phyloP scores from a whole-genome alignment of 2,888 invertebrate genomes.

The Papilio gigon region DNA sequence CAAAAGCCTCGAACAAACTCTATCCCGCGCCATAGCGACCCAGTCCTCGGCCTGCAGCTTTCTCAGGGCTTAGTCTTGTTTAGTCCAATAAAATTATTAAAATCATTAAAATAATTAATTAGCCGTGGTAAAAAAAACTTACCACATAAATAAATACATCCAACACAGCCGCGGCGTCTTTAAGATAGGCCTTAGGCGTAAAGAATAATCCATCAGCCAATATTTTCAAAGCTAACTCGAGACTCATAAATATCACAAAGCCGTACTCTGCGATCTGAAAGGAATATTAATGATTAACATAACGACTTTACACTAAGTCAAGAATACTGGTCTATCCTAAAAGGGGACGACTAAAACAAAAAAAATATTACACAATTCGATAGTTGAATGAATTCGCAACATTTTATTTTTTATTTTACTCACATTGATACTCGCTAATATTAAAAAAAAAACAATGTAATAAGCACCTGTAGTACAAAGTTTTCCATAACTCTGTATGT shows the following conservation, averaged over 20 bases:
- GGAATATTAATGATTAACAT: constrained; percentile 19
- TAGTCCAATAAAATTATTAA: too few relatives aligned
- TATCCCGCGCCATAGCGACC: too few relatives aligned
- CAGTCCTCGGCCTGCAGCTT: too few relatives aligned
- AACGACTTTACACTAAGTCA: not conserved
- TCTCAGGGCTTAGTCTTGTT: too few relatives aligned
- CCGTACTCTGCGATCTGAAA: constrained; percentile 94
- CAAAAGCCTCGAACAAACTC: too few relatives aligned
- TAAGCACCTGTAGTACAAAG: constrained; percentile 88
- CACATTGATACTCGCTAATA: too few relatives aligned
- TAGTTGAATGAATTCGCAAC: not conserved
- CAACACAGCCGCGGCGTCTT: constrained; percentile 97
- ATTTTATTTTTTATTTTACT: too few relatives aligned
- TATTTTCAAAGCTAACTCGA: constrained; percentile 97
- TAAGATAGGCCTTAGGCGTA: constrained; percentile 98
- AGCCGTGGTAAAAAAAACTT: too few relatives aligned
- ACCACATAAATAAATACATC: constrained; percentile 99
- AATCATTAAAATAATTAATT: too few relatives aligned
- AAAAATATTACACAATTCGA: not conserved
- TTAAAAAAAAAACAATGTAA: not conserved
- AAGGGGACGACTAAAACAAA: not conserved
- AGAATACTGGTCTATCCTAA: not conserved
- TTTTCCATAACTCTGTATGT: constrained; percentile 96
- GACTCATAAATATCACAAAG: constrained; percentile 99
- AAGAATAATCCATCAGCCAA: constrained; percentile 99